These are phyloP conservation scores for Python bivittatus DNA, from an alignment of 2,113 vertebrate genomes.

Conservation along the genomic window DNA sequence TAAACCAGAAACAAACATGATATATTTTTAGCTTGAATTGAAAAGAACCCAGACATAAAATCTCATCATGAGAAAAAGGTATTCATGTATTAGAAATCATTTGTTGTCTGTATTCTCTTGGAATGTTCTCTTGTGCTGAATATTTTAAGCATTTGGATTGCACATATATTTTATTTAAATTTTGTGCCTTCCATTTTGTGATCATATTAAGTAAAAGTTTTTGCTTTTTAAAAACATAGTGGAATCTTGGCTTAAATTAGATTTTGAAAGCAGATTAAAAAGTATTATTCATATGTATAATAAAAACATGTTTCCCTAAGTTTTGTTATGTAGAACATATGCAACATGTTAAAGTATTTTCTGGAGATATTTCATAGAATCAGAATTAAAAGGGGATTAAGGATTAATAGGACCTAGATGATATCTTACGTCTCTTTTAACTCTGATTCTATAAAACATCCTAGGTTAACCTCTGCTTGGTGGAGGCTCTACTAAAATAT, in stretches of 20 bases:
- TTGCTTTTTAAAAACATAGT: neutral
- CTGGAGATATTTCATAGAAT: neutral
- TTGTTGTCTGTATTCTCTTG: neutral
- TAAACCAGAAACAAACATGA: neutral
- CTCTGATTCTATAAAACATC: neutral
- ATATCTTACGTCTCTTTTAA: neutral
- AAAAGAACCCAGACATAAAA: neutral
- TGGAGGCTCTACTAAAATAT: neutral
- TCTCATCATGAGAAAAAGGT: neutral
- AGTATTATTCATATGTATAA: neutral
- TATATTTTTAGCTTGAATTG: neutral
- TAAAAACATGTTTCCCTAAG: neutral
- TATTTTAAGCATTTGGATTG: neutral
- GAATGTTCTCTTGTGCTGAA: neutral
- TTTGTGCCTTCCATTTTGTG: neutral
- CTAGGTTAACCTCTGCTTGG: neutral
- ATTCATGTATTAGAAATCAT: neutral
- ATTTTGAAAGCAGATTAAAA: neutral
- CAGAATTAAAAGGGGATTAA: neutral
- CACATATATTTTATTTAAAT: conserved; percentile 16
- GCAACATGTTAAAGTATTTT: neutral
- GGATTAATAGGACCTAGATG: neutral
- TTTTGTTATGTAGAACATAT: neutral
- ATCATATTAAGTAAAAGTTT: neutral
- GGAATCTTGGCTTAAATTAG: neutral